Percentiles rank a stretch among this genome's conserved stretches.
Conservation (phyloP, 2,888 invertebrate species). For the Orthonevra nobilis region DNA sequence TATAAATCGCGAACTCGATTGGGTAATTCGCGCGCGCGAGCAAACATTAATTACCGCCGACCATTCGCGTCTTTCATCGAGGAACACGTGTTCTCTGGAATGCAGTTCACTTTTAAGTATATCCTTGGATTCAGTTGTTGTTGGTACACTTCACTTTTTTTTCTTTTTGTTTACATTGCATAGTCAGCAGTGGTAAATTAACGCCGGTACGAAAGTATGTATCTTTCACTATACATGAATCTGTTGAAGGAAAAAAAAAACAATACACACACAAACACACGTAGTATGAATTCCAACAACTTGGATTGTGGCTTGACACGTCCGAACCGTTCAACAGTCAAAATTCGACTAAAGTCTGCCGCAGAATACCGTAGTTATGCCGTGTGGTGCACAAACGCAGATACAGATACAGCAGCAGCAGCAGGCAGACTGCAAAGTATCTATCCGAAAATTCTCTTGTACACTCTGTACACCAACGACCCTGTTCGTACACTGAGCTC, state of each 20-base stretch:
- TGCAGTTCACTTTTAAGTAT: conserved; percentile 27
- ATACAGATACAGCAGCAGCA: background rate
- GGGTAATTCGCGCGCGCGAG: conserved; percentile 26
- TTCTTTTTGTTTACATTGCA: conserved; percentile 49
- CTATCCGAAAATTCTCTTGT: conserved; percentile 32
- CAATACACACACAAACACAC: too few species aligned
- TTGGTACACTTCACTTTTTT: background rate
- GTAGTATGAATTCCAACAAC: background rate
- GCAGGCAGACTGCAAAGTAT: conserved; percentile 5
- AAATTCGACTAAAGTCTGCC: conserved; percentile 55
- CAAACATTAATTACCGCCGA: conserved; percentile 29
- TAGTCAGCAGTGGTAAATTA: conserved; percentile 8
- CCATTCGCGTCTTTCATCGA: conserved; percentile 26
- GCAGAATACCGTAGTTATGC: conserved; percentile 38
- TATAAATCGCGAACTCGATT: background rate
- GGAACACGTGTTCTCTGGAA: conserved; percentile 61
- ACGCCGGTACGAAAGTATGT: conserved; percentile 19
- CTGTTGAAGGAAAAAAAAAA: background rate
- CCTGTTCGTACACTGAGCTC: conserved; percentile 35
- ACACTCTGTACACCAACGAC: conserved; percentile 16
- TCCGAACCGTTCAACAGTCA: conserved; percentile 56
- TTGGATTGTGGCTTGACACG: background rate
- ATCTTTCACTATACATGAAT: conserved; percentile 20
- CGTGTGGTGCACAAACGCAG: background rate
- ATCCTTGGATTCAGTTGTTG: conserved; percentile 24